These are phyloP conservation scores for Philotrypesis tridentata DNA, from an alignment of 1,140 invertebrate genomes.

Conservation along the genomic window DNA sequence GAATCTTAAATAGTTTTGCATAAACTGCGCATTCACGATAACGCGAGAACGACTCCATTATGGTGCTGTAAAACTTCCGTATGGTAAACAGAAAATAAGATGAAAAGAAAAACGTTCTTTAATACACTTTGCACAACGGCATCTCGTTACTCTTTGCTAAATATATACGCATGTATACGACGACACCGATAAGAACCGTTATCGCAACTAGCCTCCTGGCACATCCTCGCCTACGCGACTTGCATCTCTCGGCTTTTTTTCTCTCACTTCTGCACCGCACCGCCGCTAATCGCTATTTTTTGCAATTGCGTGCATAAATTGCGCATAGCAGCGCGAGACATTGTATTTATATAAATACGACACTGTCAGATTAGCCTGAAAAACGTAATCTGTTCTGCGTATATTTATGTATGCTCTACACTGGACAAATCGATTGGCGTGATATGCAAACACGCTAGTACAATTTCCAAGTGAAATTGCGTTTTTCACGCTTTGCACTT, in stretches of 20 bases:
- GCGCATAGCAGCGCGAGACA: neutral
- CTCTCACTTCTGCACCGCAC: neutral
- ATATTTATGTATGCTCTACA: too few relatives aligned
- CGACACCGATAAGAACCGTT: neutral
- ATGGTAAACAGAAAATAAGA: too few relatives aligned
- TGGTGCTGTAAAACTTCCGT: too few relatives aligned
- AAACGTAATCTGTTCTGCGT: neutral
- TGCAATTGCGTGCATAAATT: too few relatives aligned
- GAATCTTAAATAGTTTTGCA: too few relatives aligned
- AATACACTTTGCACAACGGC: neutral
- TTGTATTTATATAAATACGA: neutral
- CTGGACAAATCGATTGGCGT: too few relatives aligned
- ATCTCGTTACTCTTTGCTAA: neutral
- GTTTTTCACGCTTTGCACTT: neutral
- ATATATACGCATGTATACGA: neutral
- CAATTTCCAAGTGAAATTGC: neutral
- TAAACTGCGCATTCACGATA: too few relatives aligned
- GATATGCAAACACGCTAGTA: too few relatives aligned
- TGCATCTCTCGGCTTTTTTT: neutral
- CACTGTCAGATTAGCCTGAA: neutral
- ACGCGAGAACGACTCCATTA: too few relatives aligned
- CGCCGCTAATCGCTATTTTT: too few relatives aligned
- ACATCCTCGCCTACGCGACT: neutral
- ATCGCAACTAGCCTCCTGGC: neutral
- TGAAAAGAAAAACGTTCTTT: neutral